These are phyloP conservation scores for Limonius californicus DNA, from an alignment of 1,140 invertebrate species.

Conservation along the genomic window DNA sequence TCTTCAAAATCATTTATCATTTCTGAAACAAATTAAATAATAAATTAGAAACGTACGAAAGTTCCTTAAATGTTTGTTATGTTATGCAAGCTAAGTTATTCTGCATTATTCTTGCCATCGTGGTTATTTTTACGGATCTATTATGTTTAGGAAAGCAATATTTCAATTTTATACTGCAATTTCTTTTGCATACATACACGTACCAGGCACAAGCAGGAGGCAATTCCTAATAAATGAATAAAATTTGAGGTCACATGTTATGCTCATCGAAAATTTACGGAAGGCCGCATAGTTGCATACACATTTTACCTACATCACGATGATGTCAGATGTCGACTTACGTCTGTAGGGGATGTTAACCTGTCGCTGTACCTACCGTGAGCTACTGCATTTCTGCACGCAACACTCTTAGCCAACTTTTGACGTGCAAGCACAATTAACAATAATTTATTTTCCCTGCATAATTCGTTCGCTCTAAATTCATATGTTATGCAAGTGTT, in stretches of 20 bases:
- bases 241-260: background rate
- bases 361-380: slow-evolving; percentile 13
- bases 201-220: background rate
- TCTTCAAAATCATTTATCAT: slow-evolving; percentile 58
- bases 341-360: slow-evolving; percentile 11
- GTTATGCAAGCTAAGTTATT: no score
- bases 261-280: no score
- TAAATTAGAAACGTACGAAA: no score
- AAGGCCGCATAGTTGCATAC: background rate
- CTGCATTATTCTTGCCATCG: no score
- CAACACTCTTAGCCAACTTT: slow-evolving; percentile 17
- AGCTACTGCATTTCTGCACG: slow-evolving; percentile 22
- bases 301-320: slow-evolving; percentile 8
- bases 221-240: background rate
- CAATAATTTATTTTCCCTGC: slow-evolving; percentile 16
- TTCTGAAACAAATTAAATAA: slow-evolving; percentile 23
- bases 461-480: slow-evolving; percentile 16
- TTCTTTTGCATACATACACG: background rate
- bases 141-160: no score
- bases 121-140: no score
- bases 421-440: slow-evolving; percentile 20
- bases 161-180: no score
- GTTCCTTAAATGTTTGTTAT: no score
- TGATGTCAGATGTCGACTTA: slow-evolving; percentile 9
- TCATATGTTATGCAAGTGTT: slow-evolving; percentile 9